Conservation (phyloP, 2,797 vertebrate species). For the Glossophaga mutica region DNA sequence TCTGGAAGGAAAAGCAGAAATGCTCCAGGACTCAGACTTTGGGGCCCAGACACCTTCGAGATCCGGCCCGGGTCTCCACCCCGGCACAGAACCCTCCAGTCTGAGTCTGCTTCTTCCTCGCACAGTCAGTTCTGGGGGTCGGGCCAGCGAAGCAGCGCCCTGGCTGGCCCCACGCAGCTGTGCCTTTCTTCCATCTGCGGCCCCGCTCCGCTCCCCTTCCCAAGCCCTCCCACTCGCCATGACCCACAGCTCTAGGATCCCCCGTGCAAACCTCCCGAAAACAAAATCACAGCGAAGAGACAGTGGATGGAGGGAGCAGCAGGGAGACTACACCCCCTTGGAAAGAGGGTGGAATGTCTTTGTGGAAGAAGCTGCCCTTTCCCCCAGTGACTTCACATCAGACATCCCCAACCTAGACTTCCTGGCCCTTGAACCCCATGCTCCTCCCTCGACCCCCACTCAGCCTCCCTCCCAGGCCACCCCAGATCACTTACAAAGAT, state of each 20-base stretch:
- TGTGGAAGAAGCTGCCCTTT: not conserved
- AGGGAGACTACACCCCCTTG: not conserved
- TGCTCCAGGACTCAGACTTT: not conserved
- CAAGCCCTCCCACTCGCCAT: not conserved
- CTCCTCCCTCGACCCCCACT: not conserved
- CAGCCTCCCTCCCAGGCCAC: not conserved
- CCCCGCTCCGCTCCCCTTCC: not conserved
- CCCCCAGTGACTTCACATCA: not conserved
- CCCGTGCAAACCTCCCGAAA: not conserved
- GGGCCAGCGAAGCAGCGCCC: not conserved
- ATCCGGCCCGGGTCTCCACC: not conserved
- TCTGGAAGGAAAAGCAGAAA: slow-evolving; percentile 84
- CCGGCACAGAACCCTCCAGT: not conserved
- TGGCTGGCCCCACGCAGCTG: not conserved
- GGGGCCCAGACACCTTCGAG: not conserved
- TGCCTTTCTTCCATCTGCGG: not conserved
- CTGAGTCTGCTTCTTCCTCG: not conserved
- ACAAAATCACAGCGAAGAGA: not conserved
- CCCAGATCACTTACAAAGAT: slow-evolving; percentile 90
- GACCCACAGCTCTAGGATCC: not conserved
- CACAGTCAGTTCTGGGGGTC: not conserved
- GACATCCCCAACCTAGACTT: not conserved
- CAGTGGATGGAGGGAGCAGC: no score
- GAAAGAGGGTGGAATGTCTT: not conserved
- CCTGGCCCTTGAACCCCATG: not conserved